phyloP scores from a whole-genome alignment of 2,113 vertebrate species.

The Nothobranchius furzeri region DNA sequence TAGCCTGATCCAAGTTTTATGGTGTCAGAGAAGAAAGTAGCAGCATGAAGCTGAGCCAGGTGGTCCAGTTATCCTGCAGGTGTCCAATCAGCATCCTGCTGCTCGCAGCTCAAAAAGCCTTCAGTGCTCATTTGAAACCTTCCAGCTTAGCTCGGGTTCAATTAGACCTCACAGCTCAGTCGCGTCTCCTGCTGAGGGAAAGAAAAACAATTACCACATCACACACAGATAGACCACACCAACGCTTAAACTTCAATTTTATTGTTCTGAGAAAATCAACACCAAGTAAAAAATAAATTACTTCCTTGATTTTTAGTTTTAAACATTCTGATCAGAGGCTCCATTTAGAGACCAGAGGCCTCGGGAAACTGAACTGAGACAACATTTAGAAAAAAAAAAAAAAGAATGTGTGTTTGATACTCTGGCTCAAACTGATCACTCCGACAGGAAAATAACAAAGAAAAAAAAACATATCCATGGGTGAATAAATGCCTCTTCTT shows the following conservation, averaged over 20 bases:
- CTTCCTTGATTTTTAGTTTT: constrained; percentile 36
- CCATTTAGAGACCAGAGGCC: constrained; percentile 6
- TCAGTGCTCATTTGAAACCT: background rate
- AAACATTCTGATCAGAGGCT: constrained; percentile 25
- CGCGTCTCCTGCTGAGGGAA: background rate
- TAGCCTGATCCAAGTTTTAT: background rate
- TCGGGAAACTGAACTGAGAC: constrained; percentile 9
- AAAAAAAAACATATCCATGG: background rate
- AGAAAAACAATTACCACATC: background rate
- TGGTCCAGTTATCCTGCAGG: constrained; percentile 11
- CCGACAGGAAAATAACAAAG: background rate
- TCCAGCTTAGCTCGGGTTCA: constrained; percentile 1
- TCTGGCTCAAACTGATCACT: background rate
- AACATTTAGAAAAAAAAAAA: background rate
- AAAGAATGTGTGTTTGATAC: constrained; percentile 1
- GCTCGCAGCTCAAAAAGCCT: background rate
- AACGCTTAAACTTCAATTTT: constrained; percentile 56
- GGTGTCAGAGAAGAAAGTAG: background rate
- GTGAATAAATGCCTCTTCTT: constrained; percentile 1
- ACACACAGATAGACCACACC: background rate
- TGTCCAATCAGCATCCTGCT: constrained; percentile 11
- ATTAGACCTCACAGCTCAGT: background rate
- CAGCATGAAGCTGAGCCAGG: background rate
- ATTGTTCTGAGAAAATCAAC: constrained; percentile 69
- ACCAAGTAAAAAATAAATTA: constrained; percentile 70